Percentiles rank a stretch among this genome's conserved stretches.
These are phyloP conservation scores for Rhagoletis zephyria DNA, from an alignment of 1,140 invertebrate species.

Conservation along the genomic window DNA sequence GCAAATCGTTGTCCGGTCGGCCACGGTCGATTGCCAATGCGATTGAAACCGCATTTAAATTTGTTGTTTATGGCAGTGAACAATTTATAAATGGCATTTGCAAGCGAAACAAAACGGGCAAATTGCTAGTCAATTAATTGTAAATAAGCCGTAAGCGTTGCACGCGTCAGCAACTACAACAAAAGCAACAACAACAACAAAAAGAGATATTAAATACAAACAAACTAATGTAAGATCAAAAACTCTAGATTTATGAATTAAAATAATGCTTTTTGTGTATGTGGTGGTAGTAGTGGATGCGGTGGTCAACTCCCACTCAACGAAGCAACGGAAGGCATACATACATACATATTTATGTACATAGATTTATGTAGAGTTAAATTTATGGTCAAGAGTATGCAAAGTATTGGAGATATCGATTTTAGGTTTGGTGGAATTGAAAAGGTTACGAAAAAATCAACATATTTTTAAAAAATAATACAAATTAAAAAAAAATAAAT, in stretches of 20 bases:
- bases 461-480: too few relatives aligned
- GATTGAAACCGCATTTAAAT: conserved; percentile 48
- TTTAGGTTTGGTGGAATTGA: too few relatives aligned
- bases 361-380: too few relatives aligned
- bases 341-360: too few relatives aligned
- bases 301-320: too few relatives aligned
- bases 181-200: conserved; percentile 16
- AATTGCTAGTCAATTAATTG: conserved; percentile 51
- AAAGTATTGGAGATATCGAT: too few relatives aligned
- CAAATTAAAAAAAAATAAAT: too few relatives aligned
- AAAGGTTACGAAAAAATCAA: too few relatives aligned
- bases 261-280: neutral
- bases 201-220: neutral
- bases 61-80: conserved; percentile 20
- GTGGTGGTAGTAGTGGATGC: too few relatives aligned
- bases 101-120: conserved; percentile 21
- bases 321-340: too few relatives aligned
- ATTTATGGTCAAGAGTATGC: too few relatives aligned
- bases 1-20: conserved; percentile 3
- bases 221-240: neutral
- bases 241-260: neutral
- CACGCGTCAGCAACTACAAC: conserved; percentile 41
- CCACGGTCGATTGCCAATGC: conserved; percentile 12
- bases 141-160: conserved; percentile 47
- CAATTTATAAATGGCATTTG: conserved; percentile 33